Evolutionary conservation across 2,888 invertebrate genomes (phyloP).

Genomic region (Tipula lateralis): DNA sequence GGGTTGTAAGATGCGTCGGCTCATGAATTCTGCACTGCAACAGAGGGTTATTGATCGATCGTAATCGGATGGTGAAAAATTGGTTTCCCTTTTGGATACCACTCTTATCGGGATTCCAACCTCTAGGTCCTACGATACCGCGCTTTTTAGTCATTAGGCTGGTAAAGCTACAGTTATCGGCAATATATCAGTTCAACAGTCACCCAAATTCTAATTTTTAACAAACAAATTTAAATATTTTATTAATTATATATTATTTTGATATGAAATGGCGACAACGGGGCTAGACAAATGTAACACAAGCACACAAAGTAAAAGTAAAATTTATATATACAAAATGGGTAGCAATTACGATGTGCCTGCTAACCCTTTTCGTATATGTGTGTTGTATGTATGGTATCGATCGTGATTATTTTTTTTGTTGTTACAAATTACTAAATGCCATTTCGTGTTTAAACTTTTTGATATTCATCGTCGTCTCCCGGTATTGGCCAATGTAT

Average conservation of each 20-base stretch:
- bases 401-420: not conserved
- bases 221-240: not conserved
- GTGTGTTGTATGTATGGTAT: not conserved
- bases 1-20: no score
- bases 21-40: no score
- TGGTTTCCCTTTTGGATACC: no score
- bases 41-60: no score
- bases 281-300: not conserved
- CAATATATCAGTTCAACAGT: no score
- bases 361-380: not conserved
- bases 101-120: no score
- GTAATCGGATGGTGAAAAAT: no score
- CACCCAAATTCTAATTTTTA: not conserved
- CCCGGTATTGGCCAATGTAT: conserved; percentile 1
- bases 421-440: not conserved
- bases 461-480: not conserved
- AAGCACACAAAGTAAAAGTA: not conserved
- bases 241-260: not conserved
- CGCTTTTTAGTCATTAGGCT: no score
- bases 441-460: not conserved
- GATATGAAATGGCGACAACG: not conserved
- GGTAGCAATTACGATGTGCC: not conserved
- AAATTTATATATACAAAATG: not conserved
- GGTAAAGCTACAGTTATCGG: no score
- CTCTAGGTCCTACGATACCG: no score